Evolutionary conservation across 2,797 vertebrate species (phyloP).

Genomic region (Hypotaenidia okinawae): DNA sequence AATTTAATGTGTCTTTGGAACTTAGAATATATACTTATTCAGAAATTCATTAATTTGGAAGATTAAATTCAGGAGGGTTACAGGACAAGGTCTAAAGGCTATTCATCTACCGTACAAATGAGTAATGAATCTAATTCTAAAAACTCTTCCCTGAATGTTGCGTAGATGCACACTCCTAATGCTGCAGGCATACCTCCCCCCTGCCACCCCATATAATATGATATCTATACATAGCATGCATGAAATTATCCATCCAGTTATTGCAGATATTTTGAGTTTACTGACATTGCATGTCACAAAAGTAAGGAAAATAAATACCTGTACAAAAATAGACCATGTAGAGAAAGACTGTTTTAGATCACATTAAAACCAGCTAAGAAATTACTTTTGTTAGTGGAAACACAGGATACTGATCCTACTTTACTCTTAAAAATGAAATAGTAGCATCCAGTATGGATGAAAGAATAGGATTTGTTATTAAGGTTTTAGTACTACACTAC

Average conservation of each 20-base stretch:
- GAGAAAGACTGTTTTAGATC: background rate
- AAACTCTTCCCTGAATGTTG: background rate
- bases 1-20: background rate
- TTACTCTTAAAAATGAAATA: background rate
- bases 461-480: background rate
- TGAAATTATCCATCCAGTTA: background rate
- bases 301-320: background rate
- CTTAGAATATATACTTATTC: background rate
- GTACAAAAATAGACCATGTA: background rate
- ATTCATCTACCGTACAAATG: background rate
- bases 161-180: background rate
- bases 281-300: background rate
- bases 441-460: background rate
- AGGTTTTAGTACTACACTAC: too few relatives aligned
- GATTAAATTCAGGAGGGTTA: background rate
- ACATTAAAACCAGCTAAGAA: background rate
- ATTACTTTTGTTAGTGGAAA: background rate
- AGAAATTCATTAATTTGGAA: background rate
- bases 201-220: background rate
- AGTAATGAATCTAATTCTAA: background rate
- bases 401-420: background rate
- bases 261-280: background rate
- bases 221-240: background rate
- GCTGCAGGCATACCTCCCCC: background rate
- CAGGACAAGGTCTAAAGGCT: background rate